Evolutionary conservation across 2,888 invertebrate genomes (phyloP).

Genomic region (Amphipyra berbera): DNA sequence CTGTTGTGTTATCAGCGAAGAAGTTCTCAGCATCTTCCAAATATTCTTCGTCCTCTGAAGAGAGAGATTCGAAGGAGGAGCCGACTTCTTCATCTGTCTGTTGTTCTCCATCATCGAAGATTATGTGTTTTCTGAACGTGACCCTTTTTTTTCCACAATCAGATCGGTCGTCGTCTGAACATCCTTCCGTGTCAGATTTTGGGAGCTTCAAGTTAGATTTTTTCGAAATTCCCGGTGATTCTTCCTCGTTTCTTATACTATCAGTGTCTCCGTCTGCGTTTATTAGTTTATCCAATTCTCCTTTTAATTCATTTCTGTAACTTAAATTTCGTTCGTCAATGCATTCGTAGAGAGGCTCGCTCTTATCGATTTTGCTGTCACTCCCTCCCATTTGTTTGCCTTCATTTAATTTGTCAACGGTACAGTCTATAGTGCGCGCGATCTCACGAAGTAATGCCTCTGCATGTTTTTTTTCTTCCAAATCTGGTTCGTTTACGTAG

Average conservation of each 20-base stretch:
- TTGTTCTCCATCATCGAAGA: slow-evolving; percentile 87
- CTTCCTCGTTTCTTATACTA: slow-evolving; percentile 62
- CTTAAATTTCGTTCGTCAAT: slow-evolving; percentile 68
- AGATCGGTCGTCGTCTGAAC: slow-evolving; percentile 85
- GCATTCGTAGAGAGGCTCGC: slow-evolving; percentile 74
- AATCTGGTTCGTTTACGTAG: slow-evolving; percentile 80
- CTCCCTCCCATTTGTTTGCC: slow-evolving; percentile 77
- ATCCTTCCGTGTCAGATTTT: slow-evolving; percentile 80
- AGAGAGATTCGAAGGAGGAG: slow-evolving; percentile 84
- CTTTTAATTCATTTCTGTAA: slow-evolving; percentile 78
- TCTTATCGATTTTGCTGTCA: slow-evolving; percentile 70
- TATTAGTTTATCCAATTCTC: slow-evolving; percentile 76
- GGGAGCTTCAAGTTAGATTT: slow-evolving; percentile 85
- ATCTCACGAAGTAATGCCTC: slow-evolving; percentile 84
- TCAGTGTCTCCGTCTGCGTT: slow-evolving; percentile 58
- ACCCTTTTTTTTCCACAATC: slow-evolving; percentile 84
- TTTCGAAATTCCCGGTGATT: slow-evolving; percentile 73
- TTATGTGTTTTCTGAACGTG: slow-evolving; percentile 86
- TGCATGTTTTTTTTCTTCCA: slow-evolving; percentile 82
- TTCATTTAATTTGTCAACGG: slow-evolving; percentile 79
- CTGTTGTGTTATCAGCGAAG: slow-evolving; percentile 75
- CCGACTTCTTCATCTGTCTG: slow-evolving; percentile 84
- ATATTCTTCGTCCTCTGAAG: slow-evolving; percentile 80
- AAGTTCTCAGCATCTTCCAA: slow-evolving; percentile 80
- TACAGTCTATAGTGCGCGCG: slow-evolving; percentile 83